Evolutionary conservation across 1,140 invertebrate genomes (phyloP).

Genomic region (Laupala kohalensis): DNA sequence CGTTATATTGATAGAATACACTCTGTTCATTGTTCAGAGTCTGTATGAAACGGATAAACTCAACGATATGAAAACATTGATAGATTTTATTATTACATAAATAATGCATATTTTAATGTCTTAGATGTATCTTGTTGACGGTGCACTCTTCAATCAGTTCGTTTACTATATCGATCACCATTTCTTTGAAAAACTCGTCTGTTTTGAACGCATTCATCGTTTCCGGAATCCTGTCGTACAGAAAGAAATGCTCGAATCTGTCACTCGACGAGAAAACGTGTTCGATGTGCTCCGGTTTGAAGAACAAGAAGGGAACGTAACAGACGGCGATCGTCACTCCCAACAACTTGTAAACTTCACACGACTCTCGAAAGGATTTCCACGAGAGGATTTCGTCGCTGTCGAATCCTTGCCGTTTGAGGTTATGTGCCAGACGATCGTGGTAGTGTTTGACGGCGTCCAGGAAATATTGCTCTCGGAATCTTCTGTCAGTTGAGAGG

Average conservation of each 20-base stretch:
- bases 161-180: neutral
- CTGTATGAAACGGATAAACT: no score
- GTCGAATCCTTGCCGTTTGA: neutral
- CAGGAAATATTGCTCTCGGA: slow-evolving; percentile 2
- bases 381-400: neutral
- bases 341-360: neutral
- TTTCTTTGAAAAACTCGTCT: neutral
- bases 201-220: neutral
- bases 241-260: neutral
- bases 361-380: slow-evolving; percentile 3
- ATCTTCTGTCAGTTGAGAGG: slow-evolving; percentile 3
- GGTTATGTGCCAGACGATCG: neutral
- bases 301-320: neutral
- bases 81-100: no score
- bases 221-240: neutral
- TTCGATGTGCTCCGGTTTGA: neutral
- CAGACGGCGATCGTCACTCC: neutral
- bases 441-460: slow-evolving; percentile 5
- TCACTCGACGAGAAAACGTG: neutral
- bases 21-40: no score
- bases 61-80: no score
- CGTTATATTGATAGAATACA: no score
- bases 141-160: neutral
- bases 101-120: no score
- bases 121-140: no score